phyloP scores from a whole-genome alignment of 2,797 vertebrate species.

The Anas capensis region DNA sequence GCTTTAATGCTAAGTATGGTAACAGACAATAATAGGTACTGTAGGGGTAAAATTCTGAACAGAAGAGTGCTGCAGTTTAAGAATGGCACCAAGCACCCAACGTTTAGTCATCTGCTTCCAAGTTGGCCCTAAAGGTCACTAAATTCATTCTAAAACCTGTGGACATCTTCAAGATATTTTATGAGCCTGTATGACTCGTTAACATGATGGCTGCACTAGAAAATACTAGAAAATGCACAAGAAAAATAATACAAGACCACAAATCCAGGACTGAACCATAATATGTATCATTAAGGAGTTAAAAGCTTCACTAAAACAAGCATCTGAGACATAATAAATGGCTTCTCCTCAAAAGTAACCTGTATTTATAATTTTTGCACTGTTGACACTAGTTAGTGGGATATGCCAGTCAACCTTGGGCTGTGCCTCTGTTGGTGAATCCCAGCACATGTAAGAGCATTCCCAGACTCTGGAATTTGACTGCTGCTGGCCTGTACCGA shows the following conservation, averaged over 20 bases:
- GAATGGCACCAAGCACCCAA: neutral
- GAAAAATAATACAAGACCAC: neutral
- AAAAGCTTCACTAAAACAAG: neutral
- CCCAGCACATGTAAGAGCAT: neutral
- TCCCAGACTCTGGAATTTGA: constrained; percentile 21
- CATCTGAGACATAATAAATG: neutral
- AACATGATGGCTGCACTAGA: neutral
- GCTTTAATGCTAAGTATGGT: neutral
- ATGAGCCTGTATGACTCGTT: neutral
- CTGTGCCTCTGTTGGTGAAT: constrained; percentile 2
- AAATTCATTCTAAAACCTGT: neutral
- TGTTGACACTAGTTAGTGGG: neutral
- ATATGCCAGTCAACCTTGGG: neutral
- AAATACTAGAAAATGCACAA: neutral
- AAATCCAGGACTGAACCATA: neutral
- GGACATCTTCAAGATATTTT: neutral
- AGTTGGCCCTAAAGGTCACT: neutral
- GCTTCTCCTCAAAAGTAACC: neutral
- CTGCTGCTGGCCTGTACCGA: constrained; percentile 25
- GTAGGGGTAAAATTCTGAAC: neutral
- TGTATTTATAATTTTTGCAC: neutral
- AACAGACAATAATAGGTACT: neutral
- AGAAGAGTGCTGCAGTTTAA: neutral
- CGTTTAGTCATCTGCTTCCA: neutral
- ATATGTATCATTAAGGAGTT: neutral